These are phyloP conservation scores for Anguilla rostrata DNA, from an alignment of 2,113 vertebrate species.

Conservation along the genomic window DNA sequence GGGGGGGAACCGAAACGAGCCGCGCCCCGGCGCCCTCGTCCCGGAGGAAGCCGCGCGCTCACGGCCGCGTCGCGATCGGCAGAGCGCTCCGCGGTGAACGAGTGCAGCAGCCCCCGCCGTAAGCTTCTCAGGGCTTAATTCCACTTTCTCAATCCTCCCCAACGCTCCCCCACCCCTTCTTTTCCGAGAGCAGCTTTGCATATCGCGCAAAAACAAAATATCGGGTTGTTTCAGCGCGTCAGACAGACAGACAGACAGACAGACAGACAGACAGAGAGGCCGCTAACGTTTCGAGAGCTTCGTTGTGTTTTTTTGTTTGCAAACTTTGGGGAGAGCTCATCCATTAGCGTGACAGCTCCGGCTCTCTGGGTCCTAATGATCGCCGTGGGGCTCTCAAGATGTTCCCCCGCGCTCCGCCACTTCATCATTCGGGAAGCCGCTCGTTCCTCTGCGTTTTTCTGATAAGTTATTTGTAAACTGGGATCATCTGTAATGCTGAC, in stretches of 20 bases:
- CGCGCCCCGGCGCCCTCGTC: neutral
- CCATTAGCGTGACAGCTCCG: conserved; percentile 31
- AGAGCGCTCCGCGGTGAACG: neutral
- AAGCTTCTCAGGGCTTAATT: neutral
- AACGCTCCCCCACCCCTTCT: no score
- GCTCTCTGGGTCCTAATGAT: conserved; percentile 12
- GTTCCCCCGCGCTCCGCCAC: neutral
- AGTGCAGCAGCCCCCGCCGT: neutral
- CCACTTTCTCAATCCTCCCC: neutral
- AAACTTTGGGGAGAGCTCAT: conserved; percentile 36
- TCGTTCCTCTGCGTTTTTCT: conserved; percentile 46
- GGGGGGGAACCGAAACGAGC: conserved; percentile 11
- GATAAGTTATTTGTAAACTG: conserved; percentile 37
- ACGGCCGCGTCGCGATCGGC: neutral
- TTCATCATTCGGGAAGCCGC: conserved; percentile 36
- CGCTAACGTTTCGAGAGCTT: conserved; percentile 24
- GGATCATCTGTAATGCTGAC: neutral
- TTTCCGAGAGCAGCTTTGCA: conserved; percentile 15
- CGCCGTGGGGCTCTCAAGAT: neutral
- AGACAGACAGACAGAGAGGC: conserved; percentile 15
- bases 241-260: conserved; percentile 16
- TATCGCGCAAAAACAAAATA: conserved; percentile 26
- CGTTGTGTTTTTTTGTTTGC: neutral
- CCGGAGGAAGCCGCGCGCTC: neutral
- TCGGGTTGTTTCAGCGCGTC: neutral